Conservation (phyloP, 2,113 vertebrate genomes). For the Macrotis lagotis region DNA sequence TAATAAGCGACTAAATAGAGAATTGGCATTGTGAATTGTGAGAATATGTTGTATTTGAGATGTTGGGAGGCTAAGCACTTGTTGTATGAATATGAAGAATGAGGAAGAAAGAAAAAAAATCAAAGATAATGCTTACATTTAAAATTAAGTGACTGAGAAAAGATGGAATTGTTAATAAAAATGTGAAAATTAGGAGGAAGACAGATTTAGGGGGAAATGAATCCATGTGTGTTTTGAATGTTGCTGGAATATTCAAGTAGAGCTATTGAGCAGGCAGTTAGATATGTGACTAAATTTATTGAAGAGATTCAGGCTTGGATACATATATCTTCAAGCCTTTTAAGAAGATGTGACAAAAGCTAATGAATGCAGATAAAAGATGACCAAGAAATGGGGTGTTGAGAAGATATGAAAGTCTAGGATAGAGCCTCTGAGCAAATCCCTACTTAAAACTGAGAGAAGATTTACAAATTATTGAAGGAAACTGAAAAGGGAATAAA, state of each 20-base stretch:
- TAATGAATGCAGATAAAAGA: neutral
- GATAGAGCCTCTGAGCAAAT: neutral
- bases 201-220: no score
- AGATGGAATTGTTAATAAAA: no score
- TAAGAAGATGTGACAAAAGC: neutral
- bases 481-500: neutral
- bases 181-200: no score
- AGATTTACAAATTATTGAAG: neutral
- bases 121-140: no score
- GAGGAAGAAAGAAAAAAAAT: no score
- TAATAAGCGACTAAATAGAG: neutral
- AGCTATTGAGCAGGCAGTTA: neutral
- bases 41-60: no score
- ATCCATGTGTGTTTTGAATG: no score
- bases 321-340: neutral
- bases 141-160: no score
- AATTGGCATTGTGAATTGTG: neutral
- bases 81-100: no score
- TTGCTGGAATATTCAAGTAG: no score
- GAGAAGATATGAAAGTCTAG: neutral
- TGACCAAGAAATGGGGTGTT: neutral
- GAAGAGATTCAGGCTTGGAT: neutral
- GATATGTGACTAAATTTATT: neutral
- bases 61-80: no score
- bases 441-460: neutral